phyloP scores from a whole-genome alignment of 1,140 invertebrate genomes.

The Cydia amplana region DNA sequence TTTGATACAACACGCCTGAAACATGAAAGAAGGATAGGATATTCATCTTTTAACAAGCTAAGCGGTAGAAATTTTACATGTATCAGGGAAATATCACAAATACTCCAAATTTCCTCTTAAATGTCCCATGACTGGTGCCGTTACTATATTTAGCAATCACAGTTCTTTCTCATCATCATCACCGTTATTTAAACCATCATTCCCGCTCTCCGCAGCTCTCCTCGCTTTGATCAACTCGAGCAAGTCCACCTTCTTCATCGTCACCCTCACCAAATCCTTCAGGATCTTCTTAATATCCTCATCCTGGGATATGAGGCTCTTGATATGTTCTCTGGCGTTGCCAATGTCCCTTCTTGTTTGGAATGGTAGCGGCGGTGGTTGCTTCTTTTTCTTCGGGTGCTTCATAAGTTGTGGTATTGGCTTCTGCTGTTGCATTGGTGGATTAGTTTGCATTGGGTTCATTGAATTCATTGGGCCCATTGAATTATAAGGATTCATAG shows the following conservation, averaged over 20 bases:
- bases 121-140: too few species aligned
- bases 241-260: conserved; percentile 70
- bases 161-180: neutral
- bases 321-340: conserved; percentile 63
- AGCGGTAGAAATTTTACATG: too few species aligned
- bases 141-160: conserved; percentile 6
- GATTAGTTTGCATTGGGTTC: conserved; percentile 30
- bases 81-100: too few species aligned
- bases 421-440: too few species aligned
- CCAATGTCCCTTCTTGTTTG: conserved; percentile 51
- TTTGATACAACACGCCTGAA: too few species aligned
- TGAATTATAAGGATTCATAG: conserved; percentile 28
- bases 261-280: conserved; percentile 66
- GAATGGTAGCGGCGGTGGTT: conserved; percentile 36
- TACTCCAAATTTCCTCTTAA: too few species aligned
- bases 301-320: conserved; percentile 63
- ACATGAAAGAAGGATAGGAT: too few species aligned
- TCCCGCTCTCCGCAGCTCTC: conserved; percentile 32
- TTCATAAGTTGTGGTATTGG: neutral
- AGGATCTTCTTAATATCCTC: conserved; percentile 71
- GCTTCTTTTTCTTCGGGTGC: conserved; percentile 41
- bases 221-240: conserved; percentile 53
- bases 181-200: neutral
- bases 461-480: conserved; percentile 32
- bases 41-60: too few species aligned